These are phyloP conservation scores for Bathynomus jamesi DNA, from an alignment of 1,140 invertebrate species.

Conservation along the genomic window DNA sequence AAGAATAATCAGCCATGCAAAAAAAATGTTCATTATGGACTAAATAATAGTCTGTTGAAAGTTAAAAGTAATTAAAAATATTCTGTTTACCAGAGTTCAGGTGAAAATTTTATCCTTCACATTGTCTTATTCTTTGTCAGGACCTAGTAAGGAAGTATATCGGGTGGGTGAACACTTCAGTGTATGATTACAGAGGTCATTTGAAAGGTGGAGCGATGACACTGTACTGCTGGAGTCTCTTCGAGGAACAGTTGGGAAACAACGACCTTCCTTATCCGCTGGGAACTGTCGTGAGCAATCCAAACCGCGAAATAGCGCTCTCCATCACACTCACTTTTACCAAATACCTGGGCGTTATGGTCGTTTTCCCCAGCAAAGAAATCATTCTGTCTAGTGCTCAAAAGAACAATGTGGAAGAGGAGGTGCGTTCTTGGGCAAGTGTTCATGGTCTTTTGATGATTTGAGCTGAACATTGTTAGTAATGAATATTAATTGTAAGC, in stretches of 20 bases:
- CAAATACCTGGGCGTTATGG: conserved; percentile 10
- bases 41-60: too few relatives aligned
- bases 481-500: too few relatives aligned
- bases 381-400: conserved; percentile 21
- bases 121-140: too few relatives aligned
- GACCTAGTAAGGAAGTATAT: conserved; percentile 69
- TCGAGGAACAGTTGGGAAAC: neutral
- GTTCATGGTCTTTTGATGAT: too few relatives aligned
- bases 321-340: conserved; percentile 26
- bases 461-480: too few relatives aligned
- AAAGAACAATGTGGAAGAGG: conserved; percentile 17
- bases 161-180: conserved; percentile 87
- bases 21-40: too few relatives aligned
- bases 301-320: conserved; percentile 27
- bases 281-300: conserved; percentile 38
- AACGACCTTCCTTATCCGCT: conserved; percentile 36
- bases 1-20: too few relatives aligned
- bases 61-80: too few relatives aligned
- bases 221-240: conserved; percentile 67
- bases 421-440: conserved; percentile 9
- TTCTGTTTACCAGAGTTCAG: too few relatives aligned
- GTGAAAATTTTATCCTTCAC: too few relatives aligned
- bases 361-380: conserved; percentile 28
- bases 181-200: conserved; percentile 87
- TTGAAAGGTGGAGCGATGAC: conserved; percentile 74